Percentiles rank a stretch among this genome's conserved stretches.
Conservation (phyloP, 2,797 vertebrate species). For the Orientallactaga sibirica region DNA sequence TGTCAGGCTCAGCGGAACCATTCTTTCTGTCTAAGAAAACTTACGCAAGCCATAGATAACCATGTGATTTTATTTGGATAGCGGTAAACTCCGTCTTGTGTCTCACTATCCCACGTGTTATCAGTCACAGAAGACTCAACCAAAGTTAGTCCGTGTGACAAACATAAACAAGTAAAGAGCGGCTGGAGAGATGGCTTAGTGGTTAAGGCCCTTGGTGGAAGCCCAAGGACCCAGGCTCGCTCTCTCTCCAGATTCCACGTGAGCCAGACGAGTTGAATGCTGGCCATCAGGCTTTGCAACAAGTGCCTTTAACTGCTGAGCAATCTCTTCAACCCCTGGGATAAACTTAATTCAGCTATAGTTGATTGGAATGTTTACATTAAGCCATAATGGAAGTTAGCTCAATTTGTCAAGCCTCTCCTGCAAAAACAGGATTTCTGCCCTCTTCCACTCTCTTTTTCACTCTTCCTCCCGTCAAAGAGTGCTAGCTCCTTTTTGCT, state of each 20-base stretch:
- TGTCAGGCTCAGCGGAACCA: slow-evolving; percentile 70
- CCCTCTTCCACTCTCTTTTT: neutral
- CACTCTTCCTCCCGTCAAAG: slow-evolving; percentile 53
- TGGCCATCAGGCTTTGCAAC: too few species aligned
- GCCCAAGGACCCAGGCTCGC: too few species aligned
- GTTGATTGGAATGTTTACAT: slow-evolving; percentile 84
- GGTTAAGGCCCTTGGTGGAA: too few species aligned
- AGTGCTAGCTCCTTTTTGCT: slow-evolving; percentile 78
- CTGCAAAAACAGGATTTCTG: slow-evolving; percentile 73
- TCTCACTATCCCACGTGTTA: slow-evolving; percentile 82
- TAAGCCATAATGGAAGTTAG: slow-evolving; percentile 74
- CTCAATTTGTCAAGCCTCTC: slow-evolving; percentile 80
- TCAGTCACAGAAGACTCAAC: slow-evolving; percentile 84
- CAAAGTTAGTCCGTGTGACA: slow-evolving; percentile 81
- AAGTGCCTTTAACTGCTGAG: too few species aligned
- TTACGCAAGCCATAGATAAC: slow-evolving; percentile 80
- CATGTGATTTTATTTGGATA: slow-evolving; percentile 81
- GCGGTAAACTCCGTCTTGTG: slow-evolving; percentile 83
- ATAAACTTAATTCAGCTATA: slow-evolving; percentile 83
- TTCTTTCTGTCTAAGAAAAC: slow-evolving; percentile 35
- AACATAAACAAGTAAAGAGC: slow-evolving; percentile 1
- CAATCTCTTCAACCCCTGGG: slow-evolving; percentile 36
- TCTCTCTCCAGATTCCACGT: too few species aligned
- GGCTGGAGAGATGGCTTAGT: neutral
- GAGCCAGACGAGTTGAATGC: too few species aligned